phyloP scores from a whole-genome alignment of 2,888 invertebrate species.

The Spatulosminthurus flaviceps region DNA sequence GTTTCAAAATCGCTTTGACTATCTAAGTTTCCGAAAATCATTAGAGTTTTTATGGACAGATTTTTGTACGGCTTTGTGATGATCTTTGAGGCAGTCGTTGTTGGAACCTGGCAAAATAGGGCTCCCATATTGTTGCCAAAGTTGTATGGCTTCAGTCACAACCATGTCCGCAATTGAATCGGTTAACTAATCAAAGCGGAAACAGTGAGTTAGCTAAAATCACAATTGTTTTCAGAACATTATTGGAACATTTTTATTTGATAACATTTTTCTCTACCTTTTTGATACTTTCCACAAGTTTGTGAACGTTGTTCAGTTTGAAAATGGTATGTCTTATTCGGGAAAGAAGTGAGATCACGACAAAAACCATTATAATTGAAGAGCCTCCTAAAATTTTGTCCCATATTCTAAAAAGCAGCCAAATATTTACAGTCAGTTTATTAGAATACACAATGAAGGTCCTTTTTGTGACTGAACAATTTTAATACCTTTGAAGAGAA shows the following conservation, averaged over 20 bases:
- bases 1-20: constrained; percentile 20
- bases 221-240: constrained; percentile 48
- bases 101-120: constrained; percentile 59
- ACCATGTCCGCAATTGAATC: constrained; percentile 84
- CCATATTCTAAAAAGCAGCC: constrained; percentile 77
- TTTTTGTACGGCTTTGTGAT: constrained; percentile 40
- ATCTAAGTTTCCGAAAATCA: constrained; percentile 22
- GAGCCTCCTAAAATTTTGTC: constrained; percentile 89
- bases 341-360: constrained; percentile 78
- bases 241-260: too few species aligned
- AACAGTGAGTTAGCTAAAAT: constrained; percentile 64
- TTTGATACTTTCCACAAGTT: constrained; percentile 74
- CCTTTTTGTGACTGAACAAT: too few species aligned
- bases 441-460: neutral
- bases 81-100: constrained; percentile 53
- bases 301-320: constrained; percentile 72
- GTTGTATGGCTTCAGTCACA: constrained; percentile 84
- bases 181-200: constrained; percentile 72
- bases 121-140: constrained; percentile 84
- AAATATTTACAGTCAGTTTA: neutral
- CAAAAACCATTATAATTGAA: constrained; percentile 81
- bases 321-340: constrained; percentile 76
- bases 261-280: constrained; percentile 69
- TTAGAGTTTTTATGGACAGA: constrained; percentile 35
- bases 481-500: constrained; percentile 76